Conservation (phyloP, 2,113 vertebrate genomes). For the Pyxicephalus adspersus region DNA sequence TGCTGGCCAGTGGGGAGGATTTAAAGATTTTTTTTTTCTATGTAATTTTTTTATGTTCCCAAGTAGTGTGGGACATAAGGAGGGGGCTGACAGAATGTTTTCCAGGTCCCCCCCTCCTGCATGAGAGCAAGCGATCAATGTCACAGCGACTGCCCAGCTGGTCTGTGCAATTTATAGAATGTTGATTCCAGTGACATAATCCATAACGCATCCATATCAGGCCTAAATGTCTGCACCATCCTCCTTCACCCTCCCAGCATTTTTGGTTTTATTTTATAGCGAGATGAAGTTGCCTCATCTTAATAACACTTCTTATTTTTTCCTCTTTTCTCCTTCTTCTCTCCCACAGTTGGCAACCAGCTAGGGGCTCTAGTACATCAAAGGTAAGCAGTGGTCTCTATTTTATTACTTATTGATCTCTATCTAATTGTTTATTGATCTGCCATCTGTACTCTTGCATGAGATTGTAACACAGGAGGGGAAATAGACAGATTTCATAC, state of each 20-base stretch:
- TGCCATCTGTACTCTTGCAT: slow-evolving; percentile 74
- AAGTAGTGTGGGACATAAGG: neutral
- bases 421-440: slow-evolving; percentile 88
- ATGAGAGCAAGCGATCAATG: slow-evolving; percentile 76
- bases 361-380: slow-evolving; percentile 96
- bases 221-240: slow-evolving; percentile 73
- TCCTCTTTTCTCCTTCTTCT: slow-evolving; percentile 67
- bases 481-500: neutral
- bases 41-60: slow-evolving; percentile 10
- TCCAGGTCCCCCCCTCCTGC: slow-evolving; percentile 73
- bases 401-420: slow-evolving; percentile 88
- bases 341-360: slow-evolving; percentile 92
- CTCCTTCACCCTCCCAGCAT: slow-evolving; percentile 66
- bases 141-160: slow-evolving; percentile 79
- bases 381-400: slow-evolving; percentile 92
- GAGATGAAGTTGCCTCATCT: slow-evolving; percentile 81
- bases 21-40: slow-evolving; percentile 62
- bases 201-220: slow-evolving; percentile 72
- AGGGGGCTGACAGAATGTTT: slow-evolving; percentile 64
- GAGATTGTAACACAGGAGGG: slow-evolving; percentile 12
- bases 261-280: slow-evolving; percentile 63
- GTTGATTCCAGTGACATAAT: slow-evolving; percentile 73
- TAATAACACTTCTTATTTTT: slow-evolving; percentile 78
- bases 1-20: slow-evolving; percentile 59
- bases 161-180: slow-evolving; percentile 71